Conservation (phyloP, 1,140 invertebrate genomes). For the Drosophila nigrodunni region DNA sequence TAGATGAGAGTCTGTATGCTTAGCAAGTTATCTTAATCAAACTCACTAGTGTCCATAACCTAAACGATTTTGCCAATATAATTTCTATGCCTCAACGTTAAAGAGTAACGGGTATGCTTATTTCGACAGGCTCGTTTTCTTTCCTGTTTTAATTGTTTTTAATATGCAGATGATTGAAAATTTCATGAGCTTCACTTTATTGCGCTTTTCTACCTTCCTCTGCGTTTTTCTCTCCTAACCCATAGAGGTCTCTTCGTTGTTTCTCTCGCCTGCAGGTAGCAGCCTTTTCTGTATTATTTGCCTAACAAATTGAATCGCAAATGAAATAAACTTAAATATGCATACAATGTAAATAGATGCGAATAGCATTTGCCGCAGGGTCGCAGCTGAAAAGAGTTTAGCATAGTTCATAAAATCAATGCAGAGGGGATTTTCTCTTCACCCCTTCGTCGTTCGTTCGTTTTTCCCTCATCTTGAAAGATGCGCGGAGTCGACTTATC, state of each 20-base stretch:
- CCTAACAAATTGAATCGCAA: conserved; percentile 65
- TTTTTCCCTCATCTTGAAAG: background rate
- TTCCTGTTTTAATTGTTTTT: conserved; percentile 57
- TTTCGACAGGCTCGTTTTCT: no score
- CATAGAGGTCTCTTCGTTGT: background rate
- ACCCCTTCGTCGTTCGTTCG: background rate
- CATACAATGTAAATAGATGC: conserved; percentile 64
- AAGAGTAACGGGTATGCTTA: no score
- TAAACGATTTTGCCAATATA: no score
- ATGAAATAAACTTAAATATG: conserved; percentile 78
- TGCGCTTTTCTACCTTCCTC: background rate
- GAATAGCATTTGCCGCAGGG: conserved; percentile 15
- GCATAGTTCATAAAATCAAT: conserved; percentile 44
- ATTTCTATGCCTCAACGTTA: no score
- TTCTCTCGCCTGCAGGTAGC: conserved; percentile 32
- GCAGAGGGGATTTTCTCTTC: background rate
- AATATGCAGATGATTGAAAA: conserved; percentile 59
- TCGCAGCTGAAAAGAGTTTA: conserved; percentile 27
- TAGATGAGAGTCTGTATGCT: no score
- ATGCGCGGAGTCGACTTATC: conserved; percentile 28
- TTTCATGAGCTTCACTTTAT: conserved; percentile 51
- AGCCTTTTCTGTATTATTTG: conserved; percentile 20
- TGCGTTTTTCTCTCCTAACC: background rate
- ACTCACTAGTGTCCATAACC: no score
- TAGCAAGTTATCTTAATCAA: no score